Evolutionary conservation across 2,113 vertebrate species (phyloP).

Genomic region (Aleadryas rufinucha): DNA sequence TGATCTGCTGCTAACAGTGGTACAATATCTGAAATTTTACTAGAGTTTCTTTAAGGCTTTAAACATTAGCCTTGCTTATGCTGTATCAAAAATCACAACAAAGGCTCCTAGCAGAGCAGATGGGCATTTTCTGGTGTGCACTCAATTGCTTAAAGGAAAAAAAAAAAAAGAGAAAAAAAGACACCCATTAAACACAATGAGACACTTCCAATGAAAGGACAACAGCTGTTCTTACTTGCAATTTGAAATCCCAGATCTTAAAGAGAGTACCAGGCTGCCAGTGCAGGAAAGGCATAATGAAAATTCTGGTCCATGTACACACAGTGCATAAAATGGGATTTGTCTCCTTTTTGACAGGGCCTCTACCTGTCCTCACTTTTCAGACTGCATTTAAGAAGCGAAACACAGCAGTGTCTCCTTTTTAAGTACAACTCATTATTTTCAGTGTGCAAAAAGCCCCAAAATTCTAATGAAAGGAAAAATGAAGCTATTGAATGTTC

Average conservation of each 20-base stretch:
- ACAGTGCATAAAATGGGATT: background rate
- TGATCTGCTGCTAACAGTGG: background rate
- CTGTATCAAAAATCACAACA: background rate
- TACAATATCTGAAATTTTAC: background rate
- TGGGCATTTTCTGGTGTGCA: constrained; percentile 17
- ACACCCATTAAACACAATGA: constrained; percentile 44
- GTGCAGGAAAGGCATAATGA: background rate
- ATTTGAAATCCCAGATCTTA: background rate
- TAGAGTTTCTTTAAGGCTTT: background rate
- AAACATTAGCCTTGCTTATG: background rate
- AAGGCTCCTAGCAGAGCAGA: constrained; percentile 26
- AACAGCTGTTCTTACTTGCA: constrained; percentile 50
- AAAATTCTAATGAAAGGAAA: background rate
- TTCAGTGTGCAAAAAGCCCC: background rate
- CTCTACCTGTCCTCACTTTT: background rate
- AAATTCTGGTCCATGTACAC: background rate
- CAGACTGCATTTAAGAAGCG: background rate
- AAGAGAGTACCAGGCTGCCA: background rate
- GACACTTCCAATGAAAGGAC: constrained; percentile 33
- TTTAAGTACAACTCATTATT: background rate
- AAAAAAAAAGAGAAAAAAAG: background rate
- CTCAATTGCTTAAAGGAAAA: background rate
- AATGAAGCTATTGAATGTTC: background rate
- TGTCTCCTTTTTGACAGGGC: background rate
- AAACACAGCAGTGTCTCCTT: background rate